Base-by-base conservation (phyloP, 2,113 vertebrate genomes). In the Abramis brama region DNA sequence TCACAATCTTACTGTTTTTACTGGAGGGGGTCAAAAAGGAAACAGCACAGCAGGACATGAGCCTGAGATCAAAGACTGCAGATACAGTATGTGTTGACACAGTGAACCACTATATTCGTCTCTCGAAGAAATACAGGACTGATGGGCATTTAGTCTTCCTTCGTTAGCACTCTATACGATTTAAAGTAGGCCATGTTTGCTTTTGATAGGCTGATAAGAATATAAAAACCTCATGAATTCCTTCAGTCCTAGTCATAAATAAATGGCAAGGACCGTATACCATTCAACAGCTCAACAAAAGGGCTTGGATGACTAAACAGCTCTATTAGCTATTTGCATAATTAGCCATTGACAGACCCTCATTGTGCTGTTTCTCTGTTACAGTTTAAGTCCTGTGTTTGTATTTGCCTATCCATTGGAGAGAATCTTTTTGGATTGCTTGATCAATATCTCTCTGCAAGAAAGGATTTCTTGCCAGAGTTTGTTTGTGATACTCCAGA, bases 311-410 rank as follows among this genome's bases (percentile, higher is more conserved):
- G 33, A 73, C 81, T 81, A 81, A 81, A 68, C 33, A 50, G 79
- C 79, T 81, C 79, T 82, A 71, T 82, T 82, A 82, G 6, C 27
- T 73, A 73, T 83, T 83, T 83, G 23, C 68, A 74, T 73, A 83
- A 68, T 43, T 73, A 73, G 50, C 33, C 64, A 83, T 75, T 80
- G 33, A 74, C 66, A 74, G 25, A 23, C 52, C 10, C 55, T 86
- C 36, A 30, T 59, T 62, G 77, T 73, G 19, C 33, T 39, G 52
- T 59, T 57, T 83, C 50, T 25, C 81, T 57, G 5, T 12, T n/a
- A 39, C 25, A 70, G 25, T 55, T 64, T n/a, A 83, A 71, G 33
- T 57, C 33, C 33, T 59, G 45, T 36, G 64, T 71, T 82, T 55
- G 50, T 71, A 43, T 59, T 83, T 83, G 68, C 21, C 27, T 9